These are phyloP conservation scores for Rhopalosiphum padi DNA, from an alignment of 1,140 invertebrate species.

Conservation along the genomic window DNA sequence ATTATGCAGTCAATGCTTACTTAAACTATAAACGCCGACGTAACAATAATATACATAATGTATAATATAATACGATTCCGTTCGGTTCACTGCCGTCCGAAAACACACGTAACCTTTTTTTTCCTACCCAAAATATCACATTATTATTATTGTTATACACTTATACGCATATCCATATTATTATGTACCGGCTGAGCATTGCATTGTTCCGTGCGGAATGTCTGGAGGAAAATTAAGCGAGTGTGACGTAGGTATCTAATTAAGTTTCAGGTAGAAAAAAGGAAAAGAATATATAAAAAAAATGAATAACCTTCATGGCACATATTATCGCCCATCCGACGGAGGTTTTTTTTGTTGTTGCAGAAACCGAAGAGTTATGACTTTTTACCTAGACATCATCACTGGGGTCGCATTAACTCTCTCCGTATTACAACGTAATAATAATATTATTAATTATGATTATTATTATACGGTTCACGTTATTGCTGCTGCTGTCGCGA, in stretches of 20 bases:
- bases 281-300: neutral
- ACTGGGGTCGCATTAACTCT: neutral
- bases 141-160: neutral
- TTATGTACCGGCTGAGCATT: neutral
- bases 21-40: neutral
- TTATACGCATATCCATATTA: neutral
- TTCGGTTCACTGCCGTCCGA: neutral
- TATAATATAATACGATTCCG: too few species aligned
- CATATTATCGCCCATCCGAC: neutral
- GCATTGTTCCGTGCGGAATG: conserved; percentile 12
- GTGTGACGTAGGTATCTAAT: conserved; percentile 5
- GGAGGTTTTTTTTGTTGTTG: neutral
- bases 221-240: neutral
- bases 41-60: neutral
- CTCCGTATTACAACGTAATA: neutral
- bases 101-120: neutral
- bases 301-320: neutral
- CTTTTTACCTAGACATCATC: neutral
- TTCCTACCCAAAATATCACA: neutral
- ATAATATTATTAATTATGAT: neutral
- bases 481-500: too few species aligned
- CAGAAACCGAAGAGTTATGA: conserved; percentile 17
- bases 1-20: neutral
- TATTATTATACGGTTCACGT: neutral
- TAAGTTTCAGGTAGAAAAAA: conserved; percentile 14